Percentiles rank a stretch among this genome's conserved stretches.
Conservation (phyloP, 1,140 invertebrate genomes). For the Monochamus saltuarius region DNA sequence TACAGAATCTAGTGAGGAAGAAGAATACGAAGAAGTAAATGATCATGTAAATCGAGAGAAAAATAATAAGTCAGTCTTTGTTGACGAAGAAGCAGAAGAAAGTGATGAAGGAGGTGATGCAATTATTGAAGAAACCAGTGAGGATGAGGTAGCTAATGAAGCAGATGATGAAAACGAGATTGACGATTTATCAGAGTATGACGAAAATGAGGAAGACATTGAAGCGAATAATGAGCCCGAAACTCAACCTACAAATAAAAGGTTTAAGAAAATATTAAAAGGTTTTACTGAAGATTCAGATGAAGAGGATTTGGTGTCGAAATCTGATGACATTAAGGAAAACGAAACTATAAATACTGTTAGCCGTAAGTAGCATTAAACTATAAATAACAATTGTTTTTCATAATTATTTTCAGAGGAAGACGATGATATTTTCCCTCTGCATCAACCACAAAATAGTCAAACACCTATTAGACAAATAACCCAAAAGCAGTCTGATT, state of each 20-base stretch:
- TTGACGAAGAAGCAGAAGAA: conserved; percentile 44
- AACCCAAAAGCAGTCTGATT: conserved; percentile 37
- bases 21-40: conserved; percentile 43
- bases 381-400: not conserved
- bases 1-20: conserved; percentile 43
- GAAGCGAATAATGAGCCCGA: conserved; percentile 31
- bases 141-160: conserved; percentile 43
- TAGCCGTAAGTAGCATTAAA: not conserved
- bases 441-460: conserved; percentile 33
- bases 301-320: conserved; percentile 38
- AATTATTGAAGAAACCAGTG: conserved; percentile 48
- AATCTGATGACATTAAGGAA: conserved; percentile 10
- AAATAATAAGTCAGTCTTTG: conserved; percentile 40
- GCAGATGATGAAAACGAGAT: conserved; percentile 19
- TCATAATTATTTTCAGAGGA: conserved; percentile 3
- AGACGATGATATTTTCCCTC: conserved; percentile 38
- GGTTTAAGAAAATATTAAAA: conserved; percentile 46
- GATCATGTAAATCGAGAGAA: conserved; percentile 34
- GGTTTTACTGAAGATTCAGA: conserved; percentile 40
- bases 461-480: conserved; percentile 31
- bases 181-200: conserved; percentile 22
- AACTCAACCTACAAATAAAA: conserved; percentile 29
- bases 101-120: conserved; percentile 48
- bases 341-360: not conserved
- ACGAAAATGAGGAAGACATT: conserved; percentile 31